Evolutionary conservation across 2,888 invertebrate species (phyloP), one percentile per base, ranked within the genome.

Genomic region (Synanthedon tipuliformis): DNA sequence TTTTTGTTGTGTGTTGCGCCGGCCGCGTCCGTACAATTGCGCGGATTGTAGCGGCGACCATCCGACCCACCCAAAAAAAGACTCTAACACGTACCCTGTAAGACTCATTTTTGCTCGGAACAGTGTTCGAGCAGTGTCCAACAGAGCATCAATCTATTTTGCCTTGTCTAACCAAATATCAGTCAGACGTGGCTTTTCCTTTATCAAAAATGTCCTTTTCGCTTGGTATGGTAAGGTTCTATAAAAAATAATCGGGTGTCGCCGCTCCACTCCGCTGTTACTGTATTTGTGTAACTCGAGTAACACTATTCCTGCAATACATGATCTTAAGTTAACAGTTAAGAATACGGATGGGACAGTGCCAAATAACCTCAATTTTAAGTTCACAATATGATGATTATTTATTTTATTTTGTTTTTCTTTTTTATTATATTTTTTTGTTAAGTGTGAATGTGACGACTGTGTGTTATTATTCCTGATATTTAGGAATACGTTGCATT

Each of bases 401-500:
- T 73, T 61, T 57, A 61, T 66, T 65, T 59, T 52, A 5, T 23
- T 23, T 23, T 23, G 4, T 23, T 23, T 23, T 23, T 18, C 57
- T 55, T 71, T 66, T 68, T n/a, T n/a, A n/a, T n/a, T n/a, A n/a
- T n/a, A n/a, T n/a, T 61, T 64, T 68, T 74, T 78, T 76, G 74
- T 78, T 78, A 76, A 79, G 81, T 81, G 82, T 87, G 87, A 75
- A 83, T 88, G 88, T 82, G 80, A 82, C 86, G 70, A 82, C 86
- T 82, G 82, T 67, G 88, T 85, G 88, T 82, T 73, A 34, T 58
- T 75, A 81, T 85, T 87, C 86, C 88, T 88, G 88, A 83, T 87
- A 88, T 88, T 88, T 87, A 86, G 88, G 87, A 84, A 79, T 81
- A 71, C 71, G 88, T 84, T 82, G 79, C 88, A 85, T 86, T 87